Evolutionary conservation across 2,888 invertebrate species (phyloP).

Genomic region (Hoplodrina ambigua): DNA sequence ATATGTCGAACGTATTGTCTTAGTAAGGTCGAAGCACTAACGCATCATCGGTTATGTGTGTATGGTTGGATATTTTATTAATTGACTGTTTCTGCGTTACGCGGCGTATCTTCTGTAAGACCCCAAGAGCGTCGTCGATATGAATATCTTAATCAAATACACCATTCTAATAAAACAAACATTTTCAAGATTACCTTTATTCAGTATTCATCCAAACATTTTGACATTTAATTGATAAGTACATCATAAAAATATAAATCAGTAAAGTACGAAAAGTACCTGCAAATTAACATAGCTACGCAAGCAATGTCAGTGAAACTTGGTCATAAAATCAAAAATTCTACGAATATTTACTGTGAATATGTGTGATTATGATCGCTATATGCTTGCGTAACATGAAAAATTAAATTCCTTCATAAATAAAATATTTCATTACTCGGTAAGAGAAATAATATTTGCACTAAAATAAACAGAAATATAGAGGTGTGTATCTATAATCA

Average conservation of each 20-base stretch:
- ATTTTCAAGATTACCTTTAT: conserved; percentile 57
- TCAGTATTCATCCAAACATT: conserved; percentile 57
- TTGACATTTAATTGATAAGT: conserved; percentile 53
- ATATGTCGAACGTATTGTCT: no score
- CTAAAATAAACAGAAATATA: neutral
- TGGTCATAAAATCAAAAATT: conserved; percentile 1
- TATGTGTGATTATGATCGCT: conserved; percentile 7
- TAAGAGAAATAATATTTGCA: conserved; percentile 8
- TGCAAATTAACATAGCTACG: conserved; percentile 31
- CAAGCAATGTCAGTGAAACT: conserved; percentile 32
- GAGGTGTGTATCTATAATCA: conserved; percentile 4
- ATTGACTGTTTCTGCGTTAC: no score
- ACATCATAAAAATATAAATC: conserved; percentile 50
- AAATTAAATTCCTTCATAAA: conserved; percentile 7
- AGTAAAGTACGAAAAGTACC: conserved; percentile 37
- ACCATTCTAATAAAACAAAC: conserved; percentile 37
- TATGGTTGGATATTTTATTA: no score
- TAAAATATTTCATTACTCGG: conserved; percentile 5
- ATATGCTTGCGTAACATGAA: conserved; percentile 23
- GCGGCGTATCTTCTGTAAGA: no score
- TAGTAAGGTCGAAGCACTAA: no score
- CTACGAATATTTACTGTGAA: conserved; percentile 21
- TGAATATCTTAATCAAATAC: neutral
- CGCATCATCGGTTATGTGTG: no score
- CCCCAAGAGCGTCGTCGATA: no score